Evolutionary conservation across 2,113 vertebrate genomes (phyloP).

Genomic region (Spermophilus dauricus): DNA sequence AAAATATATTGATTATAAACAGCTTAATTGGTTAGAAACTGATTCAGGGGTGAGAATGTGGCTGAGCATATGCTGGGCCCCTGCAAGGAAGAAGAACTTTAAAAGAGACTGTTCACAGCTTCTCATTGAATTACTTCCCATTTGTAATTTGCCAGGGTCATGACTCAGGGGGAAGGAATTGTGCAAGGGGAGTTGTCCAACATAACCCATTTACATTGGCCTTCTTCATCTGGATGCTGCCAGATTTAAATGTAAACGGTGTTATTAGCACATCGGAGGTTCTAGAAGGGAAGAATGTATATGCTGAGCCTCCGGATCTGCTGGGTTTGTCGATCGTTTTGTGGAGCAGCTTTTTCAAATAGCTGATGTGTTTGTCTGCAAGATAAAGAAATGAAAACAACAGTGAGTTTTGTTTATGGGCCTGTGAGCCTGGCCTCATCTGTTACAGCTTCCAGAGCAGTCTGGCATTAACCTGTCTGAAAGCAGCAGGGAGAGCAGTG

Average conservation of each 20-base stretch:
- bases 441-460: conserved; percentile 35
- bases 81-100: neutral
- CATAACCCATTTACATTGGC: neutral
- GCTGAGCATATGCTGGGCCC: neutral
- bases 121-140: neutral
- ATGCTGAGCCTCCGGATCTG: neutral
- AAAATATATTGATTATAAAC: neutral
- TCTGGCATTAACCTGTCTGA: conserved; percentile 45
- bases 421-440: neutral
- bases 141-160: neutral
- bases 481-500: neutral
- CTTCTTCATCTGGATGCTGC: neutral
- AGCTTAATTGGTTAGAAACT: neutral
- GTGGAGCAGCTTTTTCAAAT: conserved; percentile 29
- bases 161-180: neutral
- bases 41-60: neutral
- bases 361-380: conserved; percentile 42
- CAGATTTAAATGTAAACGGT: conserved; percentile 22
- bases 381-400: conserved; percentile 60
- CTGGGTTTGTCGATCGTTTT: neutral
- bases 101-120: neutral
- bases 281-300: neutral
- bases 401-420: neutral
- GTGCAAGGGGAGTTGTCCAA: neutral
- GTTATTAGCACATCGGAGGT: neutral